Evolutionary conservation across 2,113 vertebrate genomes (phyloP).

Genomic region (Colius striatus): DNA sequence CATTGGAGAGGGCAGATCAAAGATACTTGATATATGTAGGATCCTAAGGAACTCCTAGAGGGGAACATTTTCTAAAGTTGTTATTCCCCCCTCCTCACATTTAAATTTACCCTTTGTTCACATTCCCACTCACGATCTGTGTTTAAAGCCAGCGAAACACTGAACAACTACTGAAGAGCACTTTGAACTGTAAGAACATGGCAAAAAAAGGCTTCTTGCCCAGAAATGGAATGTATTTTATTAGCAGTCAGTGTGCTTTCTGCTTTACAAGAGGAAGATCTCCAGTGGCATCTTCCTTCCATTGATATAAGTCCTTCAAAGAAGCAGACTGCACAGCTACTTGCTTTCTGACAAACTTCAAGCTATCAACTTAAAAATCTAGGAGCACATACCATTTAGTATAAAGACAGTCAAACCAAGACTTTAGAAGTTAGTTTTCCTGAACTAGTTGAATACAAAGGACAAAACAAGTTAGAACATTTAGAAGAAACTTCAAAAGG

Average conservation of each 20-base stretch:
- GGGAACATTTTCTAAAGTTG: neutral
- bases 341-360: neutral
- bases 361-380: neutral
- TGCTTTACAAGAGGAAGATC: neutral
- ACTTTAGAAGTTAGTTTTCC: neutral
- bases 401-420: neutral
- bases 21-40: neutral
- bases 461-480: constrained; percentile 32
- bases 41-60: neutral
- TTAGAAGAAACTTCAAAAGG: constrained; percentile 33
- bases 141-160: neutral
- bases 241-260: neutral
- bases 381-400: neutral
- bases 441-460: neutral
- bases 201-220: neutral
- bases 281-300: neutral
- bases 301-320: neutral
- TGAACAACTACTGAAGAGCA: neutral
- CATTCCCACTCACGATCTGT: neutral
- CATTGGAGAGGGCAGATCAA: neutral
- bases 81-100: neutral
- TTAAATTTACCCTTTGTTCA: neutral
- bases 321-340: neutral
- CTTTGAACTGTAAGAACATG: neutral
- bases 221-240: neutral